Percentiles rank a stretch among this genome's conserved stretches.
Conservation (phyloP, 1,140 invertebrate species). For the Zaprionus camerounensis region DNA sequence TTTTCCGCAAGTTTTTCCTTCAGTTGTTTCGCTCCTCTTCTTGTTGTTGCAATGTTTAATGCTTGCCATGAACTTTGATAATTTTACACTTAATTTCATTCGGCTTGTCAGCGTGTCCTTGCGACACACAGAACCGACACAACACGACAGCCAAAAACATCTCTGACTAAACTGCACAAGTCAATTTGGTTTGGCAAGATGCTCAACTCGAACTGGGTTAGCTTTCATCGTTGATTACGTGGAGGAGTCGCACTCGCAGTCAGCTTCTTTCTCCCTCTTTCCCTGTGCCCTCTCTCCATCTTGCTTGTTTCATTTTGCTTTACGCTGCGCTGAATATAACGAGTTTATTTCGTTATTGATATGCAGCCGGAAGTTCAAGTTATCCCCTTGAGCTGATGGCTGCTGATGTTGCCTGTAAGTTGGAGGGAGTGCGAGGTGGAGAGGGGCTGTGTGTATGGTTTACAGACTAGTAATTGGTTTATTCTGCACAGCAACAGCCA, state of each 20-base stretch:
- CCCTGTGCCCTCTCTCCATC: no score
- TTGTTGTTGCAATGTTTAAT: constrained; percentile 1
- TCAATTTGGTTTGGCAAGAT: constrained; percentile 35
- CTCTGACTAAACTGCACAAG: constrained; percentile 39
- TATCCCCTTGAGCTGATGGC: constrained; percentile 24
- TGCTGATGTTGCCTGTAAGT: not conserved
- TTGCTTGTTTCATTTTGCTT: constrained; percentile 23
- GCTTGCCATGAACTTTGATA: constrained; percentile 51
- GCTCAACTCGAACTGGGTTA: constrained; percentile 15
- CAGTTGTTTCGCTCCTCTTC: constrained; percentile 11
- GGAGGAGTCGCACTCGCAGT: not conserved
- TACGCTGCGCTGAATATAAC: constrained; percentile 32
- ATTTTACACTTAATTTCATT: constrained; percentile 79
- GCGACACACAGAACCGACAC: constrained; percentile 14
- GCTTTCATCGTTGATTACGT: constrained; percentile 13
- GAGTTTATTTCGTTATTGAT: constrained; percentile 69
- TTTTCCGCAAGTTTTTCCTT: constrained; percentile 29
- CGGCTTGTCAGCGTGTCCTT: constrained; percentile 36
- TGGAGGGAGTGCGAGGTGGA: not conserved
- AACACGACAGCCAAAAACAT: constrained; percentile 35
- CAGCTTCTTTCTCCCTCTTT: not conserved
- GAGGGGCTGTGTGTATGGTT: constrained; percentile 1
- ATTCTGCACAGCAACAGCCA: not conserved
- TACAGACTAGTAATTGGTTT: constrained; percentile 32
- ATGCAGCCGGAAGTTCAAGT: constrained; percentile 63